Evolutionary conservation across 2,888 invertebrate genomes (phyloP), one percentile per base, ranked within the genome.

Genomic region (Arge pagana): DNA sequence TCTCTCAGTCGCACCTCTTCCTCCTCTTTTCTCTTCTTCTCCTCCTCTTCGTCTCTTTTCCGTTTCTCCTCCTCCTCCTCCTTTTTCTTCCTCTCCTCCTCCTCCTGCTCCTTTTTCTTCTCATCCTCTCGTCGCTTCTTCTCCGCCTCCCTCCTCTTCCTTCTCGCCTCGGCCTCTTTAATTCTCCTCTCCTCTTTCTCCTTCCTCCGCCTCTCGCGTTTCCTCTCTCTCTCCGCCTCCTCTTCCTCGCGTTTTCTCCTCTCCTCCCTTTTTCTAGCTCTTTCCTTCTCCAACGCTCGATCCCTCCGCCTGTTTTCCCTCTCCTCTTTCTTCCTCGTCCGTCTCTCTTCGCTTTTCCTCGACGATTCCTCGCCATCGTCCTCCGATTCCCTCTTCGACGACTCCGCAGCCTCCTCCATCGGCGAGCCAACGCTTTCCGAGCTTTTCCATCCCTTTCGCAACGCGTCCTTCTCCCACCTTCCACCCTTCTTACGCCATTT

Each of bases 21-120:
- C 6, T 52, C 52, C 13, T 58, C 52, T 13, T 56, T 50, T 1
- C 41, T 48, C 18, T 51, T 50, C 6, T 52, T 36, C 1, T 50
- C 48, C 15, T 55, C 57, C 11, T 52, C 52, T 18, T 59, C 39
- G 11, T 33, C 26, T 2, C 52, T 42, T 26, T 58, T 55, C 54
- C 55, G 58, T 21, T 62, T 54, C 7, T 57, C 54, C 43, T 51
- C 55, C 42, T 51, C 42, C 4, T 19, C 18, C 11, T 8, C 26
- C 10, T 24, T 4, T 8, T 11, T 13, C n/a, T 42, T 10, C 10
- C 10, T 16, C 7, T 4, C 42, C 11, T 21, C 30, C 16, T 30
- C 35, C 15, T 39, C 48, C 11, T 11, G 15, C n/a, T 31, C 48
- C 41, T 19, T 50, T 36, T 24, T 49, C 45, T 5, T 21, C 7